Conservation (phyloP, 2,888 invertebrate species). For the Conomelus anceps region DNA sequence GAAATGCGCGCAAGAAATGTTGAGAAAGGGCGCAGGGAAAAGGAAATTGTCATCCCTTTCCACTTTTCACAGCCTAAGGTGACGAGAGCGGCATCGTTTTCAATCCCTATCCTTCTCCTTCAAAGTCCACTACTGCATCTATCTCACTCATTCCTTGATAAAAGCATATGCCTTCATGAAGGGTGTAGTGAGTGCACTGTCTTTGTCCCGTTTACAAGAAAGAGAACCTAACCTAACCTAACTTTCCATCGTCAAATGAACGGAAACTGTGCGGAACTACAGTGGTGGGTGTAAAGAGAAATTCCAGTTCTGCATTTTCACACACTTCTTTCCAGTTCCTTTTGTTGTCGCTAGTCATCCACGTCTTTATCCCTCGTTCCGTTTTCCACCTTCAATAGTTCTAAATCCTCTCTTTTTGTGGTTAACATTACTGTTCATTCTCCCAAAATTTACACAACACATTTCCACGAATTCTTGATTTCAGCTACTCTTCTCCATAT, state of each 20-base stretch:
- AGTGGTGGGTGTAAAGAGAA: background rate
- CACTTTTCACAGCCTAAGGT: background rate
- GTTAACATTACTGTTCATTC: background rate
- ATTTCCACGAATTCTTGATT: too few species aligned
- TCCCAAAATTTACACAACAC: too few species aligned
- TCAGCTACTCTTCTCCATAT: too few species aligned
- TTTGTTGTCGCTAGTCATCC: background rate
- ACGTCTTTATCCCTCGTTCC: background rate
- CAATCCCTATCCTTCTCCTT: background rate
- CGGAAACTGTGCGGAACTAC: background rate
- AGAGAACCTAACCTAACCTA: background rate
- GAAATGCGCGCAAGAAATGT: conserved; percentile 4
- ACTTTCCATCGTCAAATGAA: background rate
- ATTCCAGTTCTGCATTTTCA: background rate
- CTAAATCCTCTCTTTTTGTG: background rate
- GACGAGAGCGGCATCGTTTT: background rate
- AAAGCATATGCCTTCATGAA: background rate
- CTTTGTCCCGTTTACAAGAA: background rate
- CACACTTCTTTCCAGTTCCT: background rate
- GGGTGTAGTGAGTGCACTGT: background rate
- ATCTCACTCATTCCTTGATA: background rate
- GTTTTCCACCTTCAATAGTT: background rate
- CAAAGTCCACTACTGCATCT: background rate
- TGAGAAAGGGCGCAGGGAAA: conserved; percentile 6
- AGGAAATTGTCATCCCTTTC: conserved; percentile 14